Evolutionary conservation across 2,888 invertebrate genomes (phyloP).

Genomic region (Opisthograptis luteolata): DNA sequence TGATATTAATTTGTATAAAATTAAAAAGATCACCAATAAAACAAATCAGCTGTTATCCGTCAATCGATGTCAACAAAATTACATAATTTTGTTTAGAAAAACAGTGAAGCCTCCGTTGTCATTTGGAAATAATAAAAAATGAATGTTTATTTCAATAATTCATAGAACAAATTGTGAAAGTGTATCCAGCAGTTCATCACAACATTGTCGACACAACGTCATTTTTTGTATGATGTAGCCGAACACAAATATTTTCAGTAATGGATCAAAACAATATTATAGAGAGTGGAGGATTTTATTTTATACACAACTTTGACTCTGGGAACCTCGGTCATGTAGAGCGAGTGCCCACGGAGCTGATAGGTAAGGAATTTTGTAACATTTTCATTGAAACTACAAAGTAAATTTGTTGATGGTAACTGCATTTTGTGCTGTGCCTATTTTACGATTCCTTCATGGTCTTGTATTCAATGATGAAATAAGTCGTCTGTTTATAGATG

Average conservation of each 20-base stretch:
- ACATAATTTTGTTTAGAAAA: slow-evolving; percentile 85
- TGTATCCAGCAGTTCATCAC: slow-evolving; percentile 54
- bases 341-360: slow-evolving; percentile 85
- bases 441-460: slow-evolving; percentile 44
- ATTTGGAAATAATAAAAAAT: slow-evolving; percentile 74
- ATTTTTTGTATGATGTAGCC: slow-evolving; percentile 78
- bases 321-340: slow-evolving; percentile 94
- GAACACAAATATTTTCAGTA: slow-evolving; percentile 55
- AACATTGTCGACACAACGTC: slow-evolving; percentile 60
- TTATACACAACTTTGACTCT: slow-evolving; percentile 95
- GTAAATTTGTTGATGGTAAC: slow-evolving; percentile 16
- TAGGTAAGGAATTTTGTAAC: slow-evolving; percentile 70
- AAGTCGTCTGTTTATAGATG: neutral
- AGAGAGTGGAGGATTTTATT: slow-evolving; percentile 89
- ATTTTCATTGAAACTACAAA: slow-evolving; percentile 26
- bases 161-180: slow-evolving; percentile 68
- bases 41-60: slow-evolving; percentile 85
- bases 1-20: slow-evolving; percentile 44
- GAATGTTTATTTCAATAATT: slow-evolving; percentile 65
- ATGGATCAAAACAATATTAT: slow-evolving; percentile 81
- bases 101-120: slow-evolving; percentile 79
- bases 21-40: slow-evolving; percentile 78
- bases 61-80: slow-evolving; percentile 86
- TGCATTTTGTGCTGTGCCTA: slow-evolving; percentile 48
- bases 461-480: slow-evolving; percentile 30